Evolutionary conservation across 1,140 invertebrate genomes (phyloP).

Genomic region (Diabrotica virgifera): DNA sequence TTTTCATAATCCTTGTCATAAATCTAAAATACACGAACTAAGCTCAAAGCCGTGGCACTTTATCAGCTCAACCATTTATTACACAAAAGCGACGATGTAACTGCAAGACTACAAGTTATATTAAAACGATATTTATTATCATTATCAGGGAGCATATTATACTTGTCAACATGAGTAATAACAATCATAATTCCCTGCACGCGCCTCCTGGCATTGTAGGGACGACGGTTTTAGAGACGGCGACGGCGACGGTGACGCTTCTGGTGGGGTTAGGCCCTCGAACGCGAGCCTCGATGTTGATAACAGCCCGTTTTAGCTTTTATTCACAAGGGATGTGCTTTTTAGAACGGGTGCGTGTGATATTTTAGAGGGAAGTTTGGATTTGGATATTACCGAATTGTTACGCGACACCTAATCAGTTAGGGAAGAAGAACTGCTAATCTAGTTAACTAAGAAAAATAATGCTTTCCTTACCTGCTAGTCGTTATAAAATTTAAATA

Average conservation of each 20-base stretch:
- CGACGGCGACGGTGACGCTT: too few species aligned
- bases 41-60: too few species aligned
- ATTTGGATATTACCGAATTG: too few species aligned
- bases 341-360: slow-evolving; percentile 8
- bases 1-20: too few species aligned
- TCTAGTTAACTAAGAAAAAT: too few species aligned
- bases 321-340: slow-evolving; percentile 15
- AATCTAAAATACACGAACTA: too few species aligned
- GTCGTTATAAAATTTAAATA: too few species aligned
- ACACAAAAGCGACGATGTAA: neutral
- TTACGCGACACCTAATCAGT: too few species aligned
- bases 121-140: slow-evolving; percentile 38
- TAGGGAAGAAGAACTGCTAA: too few species aligned
- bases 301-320: slow-evolving; percentile 29
- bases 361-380: neutral
- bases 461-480: too few species aligned
- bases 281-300: slow-evolving; percentile 16
- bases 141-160: slow-evolving; percentile 34
- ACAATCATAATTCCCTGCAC: slow-evolving; percentile 38
- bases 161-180: slow-evolving; percentile 38
- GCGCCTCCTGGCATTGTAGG: slow-evolving; percentile 15
- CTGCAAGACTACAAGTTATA: slow-evolving; percentile 13
- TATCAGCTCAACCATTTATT: too few species aligned
- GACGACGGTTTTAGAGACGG: neutral
- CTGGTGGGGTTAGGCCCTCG: slow-evolving; percentile 5